A percentile compares a stretch with the other conserved stretches of the same genome.
Conservation (phyloP, 2,113 vertebrate species). For the Macrotus californicus region DNA sequence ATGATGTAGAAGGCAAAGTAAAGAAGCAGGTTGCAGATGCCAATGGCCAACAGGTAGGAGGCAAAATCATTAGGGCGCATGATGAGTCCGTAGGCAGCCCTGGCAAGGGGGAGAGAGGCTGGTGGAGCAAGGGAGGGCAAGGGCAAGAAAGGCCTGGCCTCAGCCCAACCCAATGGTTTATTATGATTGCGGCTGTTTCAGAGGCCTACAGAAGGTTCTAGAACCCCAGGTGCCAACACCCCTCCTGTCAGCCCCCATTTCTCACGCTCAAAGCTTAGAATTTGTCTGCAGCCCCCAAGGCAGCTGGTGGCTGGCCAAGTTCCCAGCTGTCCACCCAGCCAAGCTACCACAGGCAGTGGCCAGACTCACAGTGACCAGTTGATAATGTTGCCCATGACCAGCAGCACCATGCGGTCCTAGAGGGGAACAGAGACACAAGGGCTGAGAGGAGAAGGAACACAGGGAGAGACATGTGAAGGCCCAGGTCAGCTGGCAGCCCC, state of each 20-base stretch:
- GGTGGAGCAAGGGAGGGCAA: neutral
- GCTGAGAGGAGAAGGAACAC: neutral
- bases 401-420: constrained; percentile 96
- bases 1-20: constrained; percentile 99
- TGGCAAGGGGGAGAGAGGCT: constrained; percentile 59
- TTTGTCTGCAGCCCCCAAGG: neutral
- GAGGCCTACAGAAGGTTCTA: neutral
- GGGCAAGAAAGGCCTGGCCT: neutral
- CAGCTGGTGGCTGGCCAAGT: neutral
- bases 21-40: constrained; percentile 98
- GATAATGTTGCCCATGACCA: constrained; percentile 97
- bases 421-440: neutral
- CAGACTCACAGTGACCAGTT: constrained; percentile 98
- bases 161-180: neutral
- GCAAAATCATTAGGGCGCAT: constrained; percentile 95
- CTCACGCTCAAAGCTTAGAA: neutral
- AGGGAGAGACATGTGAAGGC: neutral
- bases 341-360: neutral
- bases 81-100: constrained; percentile 93
- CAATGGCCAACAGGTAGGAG: constrained; percentile 96
- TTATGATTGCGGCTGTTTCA: neutral
- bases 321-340: neutral
- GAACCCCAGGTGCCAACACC: neutral
- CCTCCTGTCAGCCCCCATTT: neutral
- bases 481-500: neutral